Percentiles rank a stretch among this genome's conserved stretches.
phyloP scores from a whole-genome alignment of 2,888 invertebrate genomes.

The Meandrusa payeni region DNA sequence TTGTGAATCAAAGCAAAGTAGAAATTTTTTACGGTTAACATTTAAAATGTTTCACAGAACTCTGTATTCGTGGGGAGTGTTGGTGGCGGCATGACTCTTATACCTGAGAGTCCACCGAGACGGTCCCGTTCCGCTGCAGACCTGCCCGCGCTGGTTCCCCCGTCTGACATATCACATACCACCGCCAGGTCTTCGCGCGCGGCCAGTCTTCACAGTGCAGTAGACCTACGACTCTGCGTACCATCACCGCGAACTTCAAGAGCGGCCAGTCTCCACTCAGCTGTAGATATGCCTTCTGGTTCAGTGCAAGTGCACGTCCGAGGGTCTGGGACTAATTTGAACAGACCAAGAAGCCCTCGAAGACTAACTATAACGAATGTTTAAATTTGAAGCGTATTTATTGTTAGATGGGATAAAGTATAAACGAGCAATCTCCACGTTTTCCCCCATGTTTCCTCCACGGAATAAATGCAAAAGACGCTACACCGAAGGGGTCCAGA shows the following conservation, averaged over 20 bases:
- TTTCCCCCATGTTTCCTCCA: no score
- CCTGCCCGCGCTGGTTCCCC: slow-evolving; percentile 86
- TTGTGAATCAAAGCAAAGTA: no score
- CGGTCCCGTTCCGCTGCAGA: slow-evolving; percentile 92
- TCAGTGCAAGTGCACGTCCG: slow-evolving; percentile 68
- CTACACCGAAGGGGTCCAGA: no score
- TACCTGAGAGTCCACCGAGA: slow-evolving; percentile 85
- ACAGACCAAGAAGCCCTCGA: slow-evolving; percentile 64
- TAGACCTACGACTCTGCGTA: slow-evolving; percentile 58
- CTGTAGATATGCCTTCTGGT: slow-evolving; percentile 60
- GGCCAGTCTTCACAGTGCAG: slow-evolving; percentile 69
- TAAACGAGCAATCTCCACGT: no score
- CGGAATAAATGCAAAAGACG: no score
- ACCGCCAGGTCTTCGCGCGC: slow-evolving; percentile 67
- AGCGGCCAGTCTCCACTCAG: slow-evolving; percentile 67
- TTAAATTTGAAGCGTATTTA: not conserved
- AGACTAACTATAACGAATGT: slow-evolving; percentile 67
- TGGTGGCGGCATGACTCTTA: slow-evolving; percentile 83
- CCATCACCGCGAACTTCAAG: slow-evolving; percentile 66
- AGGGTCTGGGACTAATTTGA: slow-evolving; percentile 59
- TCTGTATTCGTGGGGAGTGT: slow-evolving; percentile 92
- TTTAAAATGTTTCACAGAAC: slow-evolving; percentile 78
- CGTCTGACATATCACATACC: slow-evolving; percentile 60
- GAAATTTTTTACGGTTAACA: no score
- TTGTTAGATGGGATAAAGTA: no score